phyloP scores from a whole-genome alignment of 2,888 invertebrate genomes.

The Gryllus longicercus region DNA sequence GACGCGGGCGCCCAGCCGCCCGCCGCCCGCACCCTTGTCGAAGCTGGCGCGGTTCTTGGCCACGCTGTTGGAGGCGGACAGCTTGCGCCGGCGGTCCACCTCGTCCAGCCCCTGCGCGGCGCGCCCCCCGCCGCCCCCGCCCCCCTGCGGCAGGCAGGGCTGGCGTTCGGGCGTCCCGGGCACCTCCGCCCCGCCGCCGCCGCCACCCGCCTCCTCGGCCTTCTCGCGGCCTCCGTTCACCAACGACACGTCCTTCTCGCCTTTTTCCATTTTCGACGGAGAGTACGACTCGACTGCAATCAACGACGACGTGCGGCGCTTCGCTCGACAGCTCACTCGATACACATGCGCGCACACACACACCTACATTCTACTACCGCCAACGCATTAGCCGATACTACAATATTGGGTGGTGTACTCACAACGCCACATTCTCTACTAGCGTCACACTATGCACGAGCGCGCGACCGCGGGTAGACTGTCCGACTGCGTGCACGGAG shows the following conservation, averaged over 20 bases:
- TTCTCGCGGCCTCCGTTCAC: neutral
- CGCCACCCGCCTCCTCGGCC: neutral
- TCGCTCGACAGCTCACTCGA: too few species aligned
- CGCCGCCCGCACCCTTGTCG: neutral
- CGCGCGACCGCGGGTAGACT: too few species aligned
- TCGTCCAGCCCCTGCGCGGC: neutral
- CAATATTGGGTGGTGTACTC: too few species aligned
- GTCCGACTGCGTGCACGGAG: too few species aligned
- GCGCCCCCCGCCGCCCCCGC: neutral
- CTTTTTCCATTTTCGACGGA: neutral
- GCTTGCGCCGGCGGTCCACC: neutral
- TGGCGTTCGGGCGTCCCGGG: neutral
- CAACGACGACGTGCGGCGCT: too few species aligned
- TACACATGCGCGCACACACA: too few species aligned
- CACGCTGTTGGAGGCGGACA: neutral
- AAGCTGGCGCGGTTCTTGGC: neutral
- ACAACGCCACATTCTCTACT: too few species aligned
- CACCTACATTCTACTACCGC: too few species aligned
- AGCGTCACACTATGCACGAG: too few species aligned
- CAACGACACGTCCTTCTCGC: neutral
- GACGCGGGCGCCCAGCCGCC: neutral
- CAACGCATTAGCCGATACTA: too few species aligned
- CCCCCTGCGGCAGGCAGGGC: neutral
- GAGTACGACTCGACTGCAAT: too few species aligned
- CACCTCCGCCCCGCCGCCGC: neutral